Percentiles rank a stretch among this genome's conserved stretches.
Evolutionary conservation across 1,140 invertebrate genomes (phyloP).

Genomic region (Tetramorium alpestre): DNA sequence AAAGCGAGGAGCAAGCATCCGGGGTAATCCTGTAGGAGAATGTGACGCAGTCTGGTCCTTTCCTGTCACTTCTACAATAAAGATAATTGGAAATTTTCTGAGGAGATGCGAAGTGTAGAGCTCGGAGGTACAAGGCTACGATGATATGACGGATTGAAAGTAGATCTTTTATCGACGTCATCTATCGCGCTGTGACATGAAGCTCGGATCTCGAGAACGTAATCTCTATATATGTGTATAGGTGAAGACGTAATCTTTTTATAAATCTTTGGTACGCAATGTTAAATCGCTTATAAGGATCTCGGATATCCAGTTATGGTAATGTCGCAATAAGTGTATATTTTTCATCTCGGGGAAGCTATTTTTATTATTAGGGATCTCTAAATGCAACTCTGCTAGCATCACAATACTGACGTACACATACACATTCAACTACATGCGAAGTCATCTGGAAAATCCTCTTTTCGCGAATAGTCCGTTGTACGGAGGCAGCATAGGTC

Average conservation of each 20-base stretch:
- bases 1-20: constrained; percentile 79
- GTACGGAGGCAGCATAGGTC: constrained; percentile 34
- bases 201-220: not conserved
- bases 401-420: constrained; percentile 8
- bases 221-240: not conserved
- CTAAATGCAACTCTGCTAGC: not conserved
- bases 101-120: constrained; percentile 62
- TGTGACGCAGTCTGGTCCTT: constrained; percentile 76
- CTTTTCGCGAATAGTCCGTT: constrained; percentile 61
- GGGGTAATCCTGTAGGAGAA: constrained; percentile 78
- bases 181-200: not conserved
- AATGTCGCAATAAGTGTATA: constrained; percentile 14
- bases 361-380: constrained; percentile 35
- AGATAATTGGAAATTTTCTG: constrained; percentile 79
- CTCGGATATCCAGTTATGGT: not conserved
- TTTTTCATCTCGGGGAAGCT: not conserved
- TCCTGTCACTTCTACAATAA: constrained; percentile 74
- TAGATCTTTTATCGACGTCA: constrained; percentile 26
- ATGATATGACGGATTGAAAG: constrained; percentile 46
- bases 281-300: constrained; percentile 19
- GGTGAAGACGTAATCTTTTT: constrained; percentile 2
- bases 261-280: not conserved
- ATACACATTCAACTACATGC: constrained; percentile 20
- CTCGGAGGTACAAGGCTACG: constrained; percentile 8
- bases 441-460: constrained; percentile 68